Conservation (phyloP, 2,113 vertebrate species). For the Lycocorax pyrrhopterus region DNA sequence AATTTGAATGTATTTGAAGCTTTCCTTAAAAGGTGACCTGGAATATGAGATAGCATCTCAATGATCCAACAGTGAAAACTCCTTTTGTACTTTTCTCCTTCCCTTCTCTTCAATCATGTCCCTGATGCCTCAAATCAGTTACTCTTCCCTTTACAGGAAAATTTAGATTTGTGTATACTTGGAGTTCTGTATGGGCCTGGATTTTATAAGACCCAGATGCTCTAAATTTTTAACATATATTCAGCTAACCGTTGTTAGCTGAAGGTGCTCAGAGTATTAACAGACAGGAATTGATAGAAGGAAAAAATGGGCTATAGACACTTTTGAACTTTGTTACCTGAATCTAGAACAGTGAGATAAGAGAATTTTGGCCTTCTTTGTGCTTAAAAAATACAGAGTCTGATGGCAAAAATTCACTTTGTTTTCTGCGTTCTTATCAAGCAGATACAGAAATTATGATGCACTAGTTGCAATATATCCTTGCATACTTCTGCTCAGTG, state of each 20-base stretch:
- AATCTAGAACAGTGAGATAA: neutral
- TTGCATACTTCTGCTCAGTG: neutral
- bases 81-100: neutral
- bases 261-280: neutral
- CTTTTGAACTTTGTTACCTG: neutral
- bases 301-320: neutral
- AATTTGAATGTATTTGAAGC: neutral
- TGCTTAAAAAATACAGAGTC: neutral
- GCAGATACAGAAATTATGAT: neutral
- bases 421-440: neutral
- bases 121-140: neutral
- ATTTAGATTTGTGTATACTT: neutral
- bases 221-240: neutral
- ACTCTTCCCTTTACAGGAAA: neutral
- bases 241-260: neutral
- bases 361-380: neutral
- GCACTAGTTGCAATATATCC: neutral
- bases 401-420: neutral
- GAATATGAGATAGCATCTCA: neutral
- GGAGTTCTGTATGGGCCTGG: neutral
- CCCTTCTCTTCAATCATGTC: neutral
- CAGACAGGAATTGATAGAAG: neutral
- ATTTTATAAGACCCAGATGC: neutral
- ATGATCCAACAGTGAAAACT: neutral
- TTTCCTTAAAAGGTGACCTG: neutral